These are phyloP conservation scores for Lanistes nyassanus DNA, from an alignment of 1,140 invertebrate species.

Conservation along the genomic window DNA sequence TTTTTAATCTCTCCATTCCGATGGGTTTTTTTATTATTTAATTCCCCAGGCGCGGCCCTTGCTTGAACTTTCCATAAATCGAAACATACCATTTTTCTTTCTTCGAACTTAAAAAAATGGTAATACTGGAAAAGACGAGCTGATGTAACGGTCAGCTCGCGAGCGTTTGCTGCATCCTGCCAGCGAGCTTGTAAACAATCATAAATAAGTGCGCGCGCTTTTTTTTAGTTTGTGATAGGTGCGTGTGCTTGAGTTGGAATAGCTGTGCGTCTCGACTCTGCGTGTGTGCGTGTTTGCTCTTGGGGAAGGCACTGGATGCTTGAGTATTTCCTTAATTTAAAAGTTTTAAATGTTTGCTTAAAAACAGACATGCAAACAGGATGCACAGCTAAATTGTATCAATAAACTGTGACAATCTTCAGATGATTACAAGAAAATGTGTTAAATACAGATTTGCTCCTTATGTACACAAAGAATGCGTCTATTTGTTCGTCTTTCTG, in stretches of 20 bases:
- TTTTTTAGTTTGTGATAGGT: background rate
- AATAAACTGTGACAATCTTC: too few relatives aligned
- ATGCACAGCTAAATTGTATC: too few relatives aligned
- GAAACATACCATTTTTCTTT: too few relatives aligned
- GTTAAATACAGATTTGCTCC: too few relatives aligned
- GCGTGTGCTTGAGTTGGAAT: background rate
- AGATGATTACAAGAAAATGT: too few relatives aligned
- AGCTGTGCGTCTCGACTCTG: slow-evolving; percentile 6
- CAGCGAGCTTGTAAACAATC: background rate
- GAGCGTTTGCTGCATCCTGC: background rate
- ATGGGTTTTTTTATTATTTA: too few relatives aligned
- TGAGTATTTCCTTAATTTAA: background rate
- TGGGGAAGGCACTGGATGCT: background rate
- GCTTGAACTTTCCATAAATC: too few relatives aligned
- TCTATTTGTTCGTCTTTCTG: too few relatives aligned
- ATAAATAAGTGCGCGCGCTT: background rate
- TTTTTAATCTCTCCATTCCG: too few relatives aligned
- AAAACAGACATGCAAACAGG: too few relatives aligned
- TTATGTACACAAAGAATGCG: too few relatives aligned
- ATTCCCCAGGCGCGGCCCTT: too few relatives aligned
- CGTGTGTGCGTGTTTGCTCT: background rate
- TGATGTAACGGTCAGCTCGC: background rate
- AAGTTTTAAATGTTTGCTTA: background rate
- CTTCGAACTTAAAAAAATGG: background rate
- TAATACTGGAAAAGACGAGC: background rate